Evolutionary conservation across 1,140 invertebrate species (phyloP).

Genomic region (Leptonema lineaticorne): DNA sequence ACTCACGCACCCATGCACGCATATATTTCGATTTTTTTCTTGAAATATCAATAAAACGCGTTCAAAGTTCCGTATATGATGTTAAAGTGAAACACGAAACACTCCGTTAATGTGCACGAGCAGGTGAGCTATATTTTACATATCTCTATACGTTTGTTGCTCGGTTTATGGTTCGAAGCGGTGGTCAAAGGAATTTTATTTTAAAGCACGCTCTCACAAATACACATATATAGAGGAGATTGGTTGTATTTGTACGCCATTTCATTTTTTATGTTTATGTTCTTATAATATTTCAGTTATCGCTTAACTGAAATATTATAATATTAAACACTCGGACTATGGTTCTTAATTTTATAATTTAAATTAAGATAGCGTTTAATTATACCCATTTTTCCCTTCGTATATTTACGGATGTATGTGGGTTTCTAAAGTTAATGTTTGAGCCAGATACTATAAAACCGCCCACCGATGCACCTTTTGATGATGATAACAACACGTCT

Average conservation of each 20-base stretch:
- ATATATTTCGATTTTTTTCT: neutral
- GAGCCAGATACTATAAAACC: neutral
- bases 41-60: conserved; percentile 4
- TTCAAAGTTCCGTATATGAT: neutral
- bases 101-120: neutral
- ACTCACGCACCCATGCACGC: too few relatives aligned
- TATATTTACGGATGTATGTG: too few relatives aligned
- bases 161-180: conserved; percentile 6
- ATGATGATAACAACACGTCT: conserved; percentile 1
- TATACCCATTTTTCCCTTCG: neutral
- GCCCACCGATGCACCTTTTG: neutral
- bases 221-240: too few relatives aligned
- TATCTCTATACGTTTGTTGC: too few relatives aligned
- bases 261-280: too few relatives aligned
- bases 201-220: too few relatives aligned
- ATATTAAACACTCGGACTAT: too few relatives aligned
- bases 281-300: too few relatives aligned
- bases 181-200: conserved; percentile 19
- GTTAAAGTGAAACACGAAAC: neutral
- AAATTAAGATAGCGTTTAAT: too few relatives aligned
- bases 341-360: too few relatives aligned
- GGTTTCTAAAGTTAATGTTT: neutral
- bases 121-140: neutral
- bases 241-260: too few relatives aligned
- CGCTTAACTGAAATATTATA: too few relatives aligned